phyloP scores from a whole-genome alignment of 2,797 vertebrate genomes.

The Onychomys arenicola region DNA sequence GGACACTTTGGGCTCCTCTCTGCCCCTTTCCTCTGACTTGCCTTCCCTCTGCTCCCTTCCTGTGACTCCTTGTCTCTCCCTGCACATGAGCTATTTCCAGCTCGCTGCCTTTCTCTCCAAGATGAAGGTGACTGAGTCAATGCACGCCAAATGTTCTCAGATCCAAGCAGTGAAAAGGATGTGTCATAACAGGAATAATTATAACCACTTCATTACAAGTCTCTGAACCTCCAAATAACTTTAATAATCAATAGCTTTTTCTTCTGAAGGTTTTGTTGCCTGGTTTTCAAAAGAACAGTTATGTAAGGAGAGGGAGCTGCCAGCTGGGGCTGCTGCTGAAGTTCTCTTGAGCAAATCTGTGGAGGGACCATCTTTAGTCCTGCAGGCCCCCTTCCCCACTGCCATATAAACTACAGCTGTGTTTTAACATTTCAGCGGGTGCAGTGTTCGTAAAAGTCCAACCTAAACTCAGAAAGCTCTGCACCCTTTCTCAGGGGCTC shows the following conservation, averaged over 20 bases:
- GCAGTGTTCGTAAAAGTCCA: neutral
- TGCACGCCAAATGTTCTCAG: constrained; percentile 74
- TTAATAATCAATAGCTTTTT: constrained; percentile 77
- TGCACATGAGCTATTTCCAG: constrained; percentile 73
- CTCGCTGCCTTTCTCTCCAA: constrained; percentile 41
- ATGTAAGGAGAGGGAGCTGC: constrained; percentile 51
- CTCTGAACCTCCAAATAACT: constrained; percentile 74
- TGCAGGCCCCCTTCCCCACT: neutral
- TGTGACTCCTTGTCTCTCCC: constrained; percentile 37
- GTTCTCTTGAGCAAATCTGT: neutral
- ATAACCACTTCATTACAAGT: constrained; percentile 73
- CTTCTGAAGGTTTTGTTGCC: constrained; percentile 68
- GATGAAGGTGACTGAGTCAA: constrained; percentile 57
- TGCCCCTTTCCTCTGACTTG: neutral
- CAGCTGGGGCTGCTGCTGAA: neutral
- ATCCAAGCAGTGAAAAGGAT: constrained; percentile 71
- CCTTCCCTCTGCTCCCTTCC: constrained; percentile 14
- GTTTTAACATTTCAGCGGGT: neutral
- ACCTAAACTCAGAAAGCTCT: neutral
- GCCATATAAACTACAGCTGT: neutral
- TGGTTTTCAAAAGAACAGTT: constrained; percentile 72
- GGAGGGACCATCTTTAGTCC: neutral
- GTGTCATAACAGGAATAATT: constrained; percentile 79
- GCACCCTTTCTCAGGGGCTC: constrained; percentile 17
- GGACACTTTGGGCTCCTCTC: neutral